phyloP scores from a whole-genome alignment of 2,888 invertebrate species.

The Melinaea menophilus region DNA sequence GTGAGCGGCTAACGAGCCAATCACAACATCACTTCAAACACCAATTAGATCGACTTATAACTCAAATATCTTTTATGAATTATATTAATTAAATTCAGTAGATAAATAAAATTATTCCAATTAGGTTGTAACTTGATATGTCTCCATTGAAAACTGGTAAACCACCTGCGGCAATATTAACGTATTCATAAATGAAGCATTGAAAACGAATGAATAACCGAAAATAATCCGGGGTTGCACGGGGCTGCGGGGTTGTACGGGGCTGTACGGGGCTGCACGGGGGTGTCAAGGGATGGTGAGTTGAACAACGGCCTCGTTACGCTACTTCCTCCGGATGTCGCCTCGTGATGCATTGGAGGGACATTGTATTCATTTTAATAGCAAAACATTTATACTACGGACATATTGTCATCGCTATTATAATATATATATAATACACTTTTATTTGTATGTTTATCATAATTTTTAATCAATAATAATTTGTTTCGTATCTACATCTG shows the following conservation, averaged over 20 bases:
- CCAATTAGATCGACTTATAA: constrained; percentile 55
- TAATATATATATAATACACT: too few relatives aligned
- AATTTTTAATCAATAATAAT: too few relatives aligned
- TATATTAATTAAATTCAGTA: too few relatives aligned
- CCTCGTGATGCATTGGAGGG: constrained; percentile 71
- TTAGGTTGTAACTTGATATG: neutral
- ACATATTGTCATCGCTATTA: too few relatives aligned
- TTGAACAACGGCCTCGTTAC: constrained; percentile 73
- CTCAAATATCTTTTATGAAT: too few relatives aligned
- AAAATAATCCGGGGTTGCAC: constrained; percentile 58
- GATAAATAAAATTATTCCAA: neutral
- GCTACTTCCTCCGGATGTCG: constrained; percentile 73
- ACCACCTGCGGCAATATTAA: constrained; percentile 59
- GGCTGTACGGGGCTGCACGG: too few relatives aligned
- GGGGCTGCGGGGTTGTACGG: constrained; percentile 30
- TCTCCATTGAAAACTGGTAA: constrained; percentile 20
- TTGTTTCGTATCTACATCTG: too few relatives aligned
- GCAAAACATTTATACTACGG: constrained; percentile 58
- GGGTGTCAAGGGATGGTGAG: constrained; percentile 43
- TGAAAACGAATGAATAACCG: constrained; percentile 63
- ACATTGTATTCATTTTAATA: constrained; percentile 64
- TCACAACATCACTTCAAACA: constrained; percentile 36
- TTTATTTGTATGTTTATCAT: too few relatives aligned
- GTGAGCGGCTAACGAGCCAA: constrained; percentile 43
- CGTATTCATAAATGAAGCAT: constrained; percentile 72